Evolutionary conservation across 2,113 vertebrate genomes (phyloP).

Genomic region (Lepus europaeus): DNA sequence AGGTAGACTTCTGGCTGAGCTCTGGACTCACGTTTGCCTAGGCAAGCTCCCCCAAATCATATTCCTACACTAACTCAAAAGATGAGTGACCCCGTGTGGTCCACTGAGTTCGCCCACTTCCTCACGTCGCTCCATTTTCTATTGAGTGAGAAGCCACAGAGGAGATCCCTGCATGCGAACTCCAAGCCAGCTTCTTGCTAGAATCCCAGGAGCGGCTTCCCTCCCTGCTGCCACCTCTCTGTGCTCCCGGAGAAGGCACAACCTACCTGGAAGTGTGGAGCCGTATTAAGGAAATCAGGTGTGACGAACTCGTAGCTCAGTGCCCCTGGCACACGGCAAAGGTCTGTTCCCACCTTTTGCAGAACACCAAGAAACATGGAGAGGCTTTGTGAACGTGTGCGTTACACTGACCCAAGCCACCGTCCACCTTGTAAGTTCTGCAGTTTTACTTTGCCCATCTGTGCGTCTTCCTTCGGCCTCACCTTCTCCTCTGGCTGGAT

Average conservation of each 20-base stretch:
- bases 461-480: background rate
- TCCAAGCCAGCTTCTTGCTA: background rate
- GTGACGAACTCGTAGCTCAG: background rate
- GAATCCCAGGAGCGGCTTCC: background rate
- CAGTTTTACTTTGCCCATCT: background rate
- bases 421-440: background rate
- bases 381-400: rapidly evolving
- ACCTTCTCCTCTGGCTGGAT: background rate
- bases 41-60: background rate
- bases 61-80: background rate
- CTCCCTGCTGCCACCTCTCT: background rate
- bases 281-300: background rate
- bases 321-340: background rate
- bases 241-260: background rate
- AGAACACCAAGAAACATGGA: background rate
- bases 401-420: too few species aligned
- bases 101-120: background rate
- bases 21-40: background rate
- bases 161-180: background rate
- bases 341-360: background rate
- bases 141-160: too few species aligned
- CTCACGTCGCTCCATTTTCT: background rate
- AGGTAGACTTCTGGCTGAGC: background rate
- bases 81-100: background rate
- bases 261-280: too few species aligned